A percentile compares a stretch with the other conserved stretches of the same genome.
Evolutionary conservation across 2,888 invertebrate species (phyloP).

Genomic region (Tachystola acroxantha): DNA sequence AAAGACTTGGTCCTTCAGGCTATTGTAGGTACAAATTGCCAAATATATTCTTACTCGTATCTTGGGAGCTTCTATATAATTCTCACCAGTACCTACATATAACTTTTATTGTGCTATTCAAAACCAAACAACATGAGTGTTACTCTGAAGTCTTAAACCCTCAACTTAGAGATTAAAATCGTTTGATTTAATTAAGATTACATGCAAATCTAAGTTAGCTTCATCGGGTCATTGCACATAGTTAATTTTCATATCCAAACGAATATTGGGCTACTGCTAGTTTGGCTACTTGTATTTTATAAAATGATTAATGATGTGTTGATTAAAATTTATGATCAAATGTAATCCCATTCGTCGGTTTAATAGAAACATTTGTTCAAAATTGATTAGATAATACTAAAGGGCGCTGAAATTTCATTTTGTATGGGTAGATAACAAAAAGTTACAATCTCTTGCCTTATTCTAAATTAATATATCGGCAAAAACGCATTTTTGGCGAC

Average conservation of each 20-base stretch:
- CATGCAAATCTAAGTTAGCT: neutral
- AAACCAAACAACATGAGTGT: no score
- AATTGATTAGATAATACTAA: neutral
- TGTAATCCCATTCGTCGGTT: neutral
- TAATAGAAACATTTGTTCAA: slow-evolving; percentile 1
- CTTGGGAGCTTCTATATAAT: slow-evolving; percentile 45
- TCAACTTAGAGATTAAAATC: neutral
- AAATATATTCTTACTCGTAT: no score
- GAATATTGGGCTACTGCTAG: slow-evolving; percentile 32
- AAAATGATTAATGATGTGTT: slow-evolving; percentile 6
- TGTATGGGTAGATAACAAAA: no score
- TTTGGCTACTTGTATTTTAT: slow-evolving; percentile 12
- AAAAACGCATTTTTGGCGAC: no score
- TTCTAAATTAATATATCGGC: no score
- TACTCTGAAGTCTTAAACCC: neutral
- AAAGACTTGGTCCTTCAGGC: no score
- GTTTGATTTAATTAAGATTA: neutral
- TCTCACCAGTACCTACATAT: slow-evolving; percentile 36
- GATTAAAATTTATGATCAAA: slow-evolving; percentile 1
- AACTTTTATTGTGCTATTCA: slow-evolving; percentile 21
- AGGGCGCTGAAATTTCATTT: no score
- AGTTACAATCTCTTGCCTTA: no score
- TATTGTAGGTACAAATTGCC: no score
- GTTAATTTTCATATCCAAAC: slow-evolving; percentile 26
- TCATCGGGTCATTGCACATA: slow-evolving; percentile 32